A percentile compares a stretch with the other conserved stretches of the same genome.
phyloP scores from a whole-genome alignment of 2,113 vertebrate species.

The Nestor notabilis region DNA sequence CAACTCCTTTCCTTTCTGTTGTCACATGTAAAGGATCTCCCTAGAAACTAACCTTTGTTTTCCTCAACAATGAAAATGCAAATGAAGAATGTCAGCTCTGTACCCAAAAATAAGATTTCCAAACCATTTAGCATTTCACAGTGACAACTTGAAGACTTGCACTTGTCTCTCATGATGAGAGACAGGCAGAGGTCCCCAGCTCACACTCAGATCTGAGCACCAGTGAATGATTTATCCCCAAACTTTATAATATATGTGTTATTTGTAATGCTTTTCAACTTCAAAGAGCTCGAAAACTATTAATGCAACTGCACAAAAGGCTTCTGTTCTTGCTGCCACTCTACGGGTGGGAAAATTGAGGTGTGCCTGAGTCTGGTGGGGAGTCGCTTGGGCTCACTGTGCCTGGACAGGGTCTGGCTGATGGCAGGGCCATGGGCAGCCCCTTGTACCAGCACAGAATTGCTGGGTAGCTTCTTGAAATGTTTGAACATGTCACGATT shows the following conservation, averaged over 20 bases:
- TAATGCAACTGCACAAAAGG: slow-evolving; percentile 17
- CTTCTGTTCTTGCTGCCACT: not conserved
- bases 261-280: slow-evolving; percentile 43
- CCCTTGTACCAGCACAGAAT: not conserved
- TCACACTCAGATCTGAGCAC: not conserved
- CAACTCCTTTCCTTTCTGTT: not conserved
- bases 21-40: not conserved
- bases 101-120: slow-evolving; percentile 44
- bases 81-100: slow-evolving; percentile 8
- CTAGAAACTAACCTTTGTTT: slow-evolving; percentile 18
- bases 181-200: slow-evolving; percentile 15
- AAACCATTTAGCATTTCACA: slow-evolving; percentile 31
- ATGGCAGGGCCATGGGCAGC: rapidly evolving
- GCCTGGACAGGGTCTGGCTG: rapidly evolving
- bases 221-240: not conserved
- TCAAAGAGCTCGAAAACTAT: slow-evolving; percentile 35
- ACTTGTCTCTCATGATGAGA: slow-evolving; percentile 21
- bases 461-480: not conserved
- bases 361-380: not conserved
- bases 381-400: not conserved
- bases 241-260: not conserved
- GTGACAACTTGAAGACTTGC: slow-evolving; percentile 14
- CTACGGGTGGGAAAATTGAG: not conserved
- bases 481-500: rapidly evolving
- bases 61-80: slow-evolving; percentile 8